Percentiles rank a stretch among this genome's conserved stretches.
Evolutionary conservation across 2,797 vertebrate genomes (phyloP).

Genomic region (Ambastaia sidthimunki): DNA sequence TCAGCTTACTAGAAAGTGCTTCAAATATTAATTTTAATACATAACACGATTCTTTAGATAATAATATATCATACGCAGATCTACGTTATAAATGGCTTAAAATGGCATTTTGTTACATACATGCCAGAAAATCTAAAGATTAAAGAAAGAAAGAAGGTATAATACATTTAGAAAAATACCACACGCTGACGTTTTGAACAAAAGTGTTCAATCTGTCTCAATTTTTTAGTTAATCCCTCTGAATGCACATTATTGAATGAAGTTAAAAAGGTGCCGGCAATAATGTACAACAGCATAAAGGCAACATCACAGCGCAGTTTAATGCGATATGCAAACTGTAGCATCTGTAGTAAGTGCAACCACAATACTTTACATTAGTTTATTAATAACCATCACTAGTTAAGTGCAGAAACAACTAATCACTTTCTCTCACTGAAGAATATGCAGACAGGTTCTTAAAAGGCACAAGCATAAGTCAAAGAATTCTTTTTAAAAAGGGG

Average conservation of each 20-base stretch:
- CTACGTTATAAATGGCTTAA: constrained; percentile 56
- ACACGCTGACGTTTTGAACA: constrained; percentile 27
- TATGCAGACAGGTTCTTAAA: constrained; percentile 62
- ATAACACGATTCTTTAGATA: constrained; percentile 44
- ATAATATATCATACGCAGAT: constrained; percentile 49
- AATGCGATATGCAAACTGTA: constrained; percentile 55
- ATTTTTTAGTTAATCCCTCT: constrained; percentile 16
- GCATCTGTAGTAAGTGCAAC: constrained; percentile 54
- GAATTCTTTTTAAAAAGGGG: constrained; percentile 4
- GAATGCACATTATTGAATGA: constrained; percentile 29
- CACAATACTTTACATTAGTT: constrained; percentile 55
- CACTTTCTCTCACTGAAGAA: constrained; percentile 55
- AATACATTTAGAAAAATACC: constrained; percentile 49
- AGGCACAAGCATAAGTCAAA: constrained; percentile 61
- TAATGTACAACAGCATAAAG: constrained; percentile 56
- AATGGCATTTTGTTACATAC: constrained; percentile 58
- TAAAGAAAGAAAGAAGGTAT: constrained; percentile 42
- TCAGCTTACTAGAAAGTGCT: constrained; percentile 60
- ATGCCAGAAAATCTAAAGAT: constrained; percentile 55
- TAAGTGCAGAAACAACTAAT: constrained; percentile 58
- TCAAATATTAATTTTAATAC: constrained; percentile 57
- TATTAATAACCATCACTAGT: constrained; percentile 49
- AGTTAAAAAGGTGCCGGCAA: constrained; percentile 48
- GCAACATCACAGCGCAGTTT: constrained; percentile 56
- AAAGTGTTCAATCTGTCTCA: neutral